Conservation (phyloP, 2,797 vertebrate genomes). For the Benthosema pterotum region DNA sequence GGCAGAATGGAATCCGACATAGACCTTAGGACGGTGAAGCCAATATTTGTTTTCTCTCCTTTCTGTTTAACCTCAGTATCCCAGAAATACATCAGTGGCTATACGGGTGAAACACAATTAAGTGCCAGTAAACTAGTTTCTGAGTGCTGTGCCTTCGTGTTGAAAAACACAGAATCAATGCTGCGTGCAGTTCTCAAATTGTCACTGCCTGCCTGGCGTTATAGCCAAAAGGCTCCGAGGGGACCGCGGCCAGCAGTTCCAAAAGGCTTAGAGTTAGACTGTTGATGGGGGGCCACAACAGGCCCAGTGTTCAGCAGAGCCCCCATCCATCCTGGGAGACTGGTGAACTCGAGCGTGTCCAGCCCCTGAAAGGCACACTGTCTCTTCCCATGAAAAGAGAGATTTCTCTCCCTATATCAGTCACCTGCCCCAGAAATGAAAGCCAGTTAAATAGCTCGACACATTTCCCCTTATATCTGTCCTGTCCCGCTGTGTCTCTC, state of each 20-base stretch:
- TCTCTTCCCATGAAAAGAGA: constrained; percentile 55
- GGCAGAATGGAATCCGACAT: constrained; percentile 19
- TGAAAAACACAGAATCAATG: constrained; percentile 16
- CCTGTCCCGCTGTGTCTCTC: too few species aligned
- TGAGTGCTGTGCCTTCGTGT: constrained; percentile 20
- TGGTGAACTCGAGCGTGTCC: constrained; percentile 61
- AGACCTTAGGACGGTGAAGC: constrained; percentile 1
- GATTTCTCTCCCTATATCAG: constrained; percentile 40
- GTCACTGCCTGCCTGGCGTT: constrained; percentile 34
- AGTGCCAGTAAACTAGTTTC: constrained; percentile 15
- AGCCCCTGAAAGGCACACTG: constrained; percentile 66
- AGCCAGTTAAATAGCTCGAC: constrained; percentile 21
- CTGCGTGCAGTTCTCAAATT: constrained; percentile 51
- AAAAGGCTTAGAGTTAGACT: constrained; percentile 41
- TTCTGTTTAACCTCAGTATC: constrained; percentile 8
- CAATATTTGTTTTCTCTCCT: constrained; percentile 2
- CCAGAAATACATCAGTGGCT: background rate
- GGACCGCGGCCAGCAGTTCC: constrained; percentile 48
- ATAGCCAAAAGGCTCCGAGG: constrained; percentile 27
- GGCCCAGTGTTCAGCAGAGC: constrained; percentile 62
- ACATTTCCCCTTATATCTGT: background rate
- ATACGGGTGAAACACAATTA: background rate
- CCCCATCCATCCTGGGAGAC: constrained; percentile 65
- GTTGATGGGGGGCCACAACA: constrained; percentile 71
- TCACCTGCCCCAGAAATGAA: constrained; percentile 39